phyloP scores from a whole-genome alignment of 2,113 vertebrate species.

The Aviceda subcristata region DNA sequence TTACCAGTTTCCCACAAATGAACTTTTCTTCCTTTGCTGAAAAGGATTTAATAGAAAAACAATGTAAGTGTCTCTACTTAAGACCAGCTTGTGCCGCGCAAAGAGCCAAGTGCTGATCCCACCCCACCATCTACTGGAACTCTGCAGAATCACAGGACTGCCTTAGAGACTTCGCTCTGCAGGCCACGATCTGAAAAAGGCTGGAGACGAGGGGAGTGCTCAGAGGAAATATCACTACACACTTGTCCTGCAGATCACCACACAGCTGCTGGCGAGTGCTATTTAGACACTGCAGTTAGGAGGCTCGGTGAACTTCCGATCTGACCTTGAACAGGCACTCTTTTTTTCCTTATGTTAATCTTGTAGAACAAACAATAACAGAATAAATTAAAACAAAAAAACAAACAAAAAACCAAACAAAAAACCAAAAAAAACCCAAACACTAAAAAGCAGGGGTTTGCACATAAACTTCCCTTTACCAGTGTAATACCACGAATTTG shows the following conservation, averaged over 20 bases:
- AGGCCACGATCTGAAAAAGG: not conserved
- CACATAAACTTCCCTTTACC: not conserved
- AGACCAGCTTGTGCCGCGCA: not conserved
- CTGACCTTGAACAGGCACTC: not conserved
- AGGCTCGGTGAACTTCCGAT: not conserved
- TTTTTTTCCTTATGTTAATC: not conserved
- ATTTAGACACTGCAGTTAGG: not conserved
- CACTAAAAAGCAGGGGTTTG: not conserved
- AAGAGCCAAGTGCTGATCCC: not conserved
- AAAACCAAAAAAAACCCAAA: no score
- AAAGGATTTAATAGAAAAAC: not conserved
- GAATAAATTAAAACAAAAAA: not conserved
- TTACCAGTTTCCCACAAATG: not conserved
- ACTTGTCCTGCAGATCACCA: not conserved
- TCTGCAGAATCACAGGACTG: not conserved
- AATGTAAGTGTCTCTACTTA: not conserved
- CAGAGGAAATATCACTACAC: not conserved
- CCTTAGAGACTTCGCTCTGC: rapidly evolving
- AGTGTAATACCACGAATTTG: rapidly evolving
- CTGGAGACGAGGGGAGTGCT: not conserved
- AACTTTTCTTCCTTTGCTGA: not conserved
- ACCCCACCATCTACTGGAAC: constrained; percentile 56
- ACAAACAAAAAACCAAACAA: no score
- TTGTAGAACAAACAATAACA: not conserved
- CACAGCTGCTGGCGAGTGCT: not conserved